Evolutionary conservation across 2,888 invertebrate genomes (phyloP).

Genomic region (Lasioglossum figueresi): DNA sequence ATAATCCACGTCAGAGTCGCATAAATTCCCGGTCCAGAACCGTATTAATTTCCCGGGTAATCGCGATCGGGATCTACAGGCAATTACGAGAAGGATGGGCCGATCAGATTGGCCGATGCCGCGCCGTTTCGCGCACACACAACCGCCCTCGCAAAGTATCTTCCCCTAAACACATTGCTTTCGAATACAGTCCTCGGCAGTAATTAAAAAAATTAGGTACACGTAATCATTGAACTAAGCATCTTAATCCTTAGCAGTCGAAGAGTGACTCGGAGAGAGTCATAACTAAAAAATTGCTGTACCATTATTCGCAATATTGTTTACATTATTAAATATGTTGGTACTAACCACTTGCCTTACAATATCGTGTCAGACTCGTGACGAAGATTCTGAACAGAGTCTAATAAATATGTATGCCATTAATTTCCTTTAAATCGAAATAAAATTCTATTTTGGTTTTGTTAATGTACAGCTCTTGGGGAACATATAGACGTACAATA

Average conservation of each 20-base stretch:
- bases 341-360: no score
- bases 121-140: constrained; percentile 74
- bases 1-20: constrained; percentile 70
- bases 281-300: no score
- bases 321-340: no score
- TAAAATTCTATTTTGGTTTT: no score
- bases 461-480: no score
- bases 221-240: neutral
- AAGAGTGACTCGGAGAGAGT: no score
- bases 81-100: constrained; percentile 80
- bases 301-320: no score
- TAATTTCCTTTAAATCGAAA: no score
- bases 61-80: constrained; percentile 82
- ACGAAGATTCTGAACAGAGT: no score
- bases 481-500: no score
- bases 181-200: neutral
- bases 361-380: no score
- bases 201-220: neutral
- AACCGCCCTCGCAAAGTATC: constrained; percentile 35
- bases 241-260: neutral
- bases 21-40: constrained; percentile 77
- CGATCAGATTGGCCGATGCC: constrained; percentile 72
- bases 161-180: neutral
- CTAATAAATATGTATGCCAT: no score
- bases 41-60: constrained; percentile 81